phyloP scores from a whole-genome alignment of 2,888 invertebrate genomes.

The Clusia tigrina region DNA sequence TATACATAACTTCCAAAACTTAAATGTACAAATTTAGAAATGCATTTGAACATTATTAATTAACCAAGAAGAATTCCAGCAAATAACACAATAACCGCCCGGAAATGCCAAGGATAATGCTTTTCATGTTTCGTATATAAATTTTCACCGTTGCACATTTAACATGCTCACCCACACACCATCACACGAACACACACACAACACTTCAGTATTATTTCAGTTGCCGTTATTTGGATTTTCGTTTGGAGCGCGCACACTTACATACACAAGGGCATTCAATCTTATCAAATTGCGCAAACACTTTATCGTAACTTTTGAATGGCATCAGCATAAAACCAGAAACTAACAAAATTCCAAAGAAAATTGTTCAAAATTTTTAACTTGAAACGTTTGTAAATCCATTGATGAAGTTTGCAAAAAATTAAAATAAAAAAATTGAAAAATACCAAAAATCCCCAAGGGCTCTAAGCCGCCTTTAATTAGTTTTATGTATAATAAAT shows the following conservation, averaged over 20 bases:
- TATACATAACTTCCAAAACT: background rate
- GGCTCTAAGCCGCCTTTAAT: conserved; percentile 56
- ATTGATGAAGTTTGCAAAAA: background rate
- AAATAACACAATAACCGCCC: too few species aligned
- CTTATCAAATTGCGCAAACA: background rate
- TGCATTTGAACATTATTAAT: too few species aligned
- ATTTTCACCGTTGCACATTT: background rate
- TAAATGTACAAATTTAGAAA: background rate
- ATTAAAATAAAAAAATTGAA: conserved; percentile 2
- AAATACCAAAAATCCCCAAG: conserved; percentile 42
- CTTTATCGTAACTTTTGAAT: conserved; percentile 4
- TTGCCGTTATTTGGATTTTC: background rate
- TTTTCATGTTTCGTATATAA: background rate
- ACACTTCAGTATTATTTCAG: background rate
- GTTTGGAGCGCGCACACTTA: background rate
- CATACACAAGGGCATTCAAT: too few species aligned
- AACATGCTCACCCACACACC: background rate
- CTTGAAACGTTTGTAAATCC: conserved; percentile 1
- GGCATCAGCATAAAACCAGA: background rate
- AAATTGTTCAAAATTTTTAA: background rate
- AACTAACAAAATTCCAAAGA: background rate
- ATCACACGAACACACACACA: background rate
- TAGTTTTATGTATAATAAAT: conserved; percentile 49
- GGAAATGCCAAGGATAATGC: background rate
- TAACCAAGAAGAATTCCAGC: too few species aligned